These are phyloP conservation scores for Drosophila guanche DNA, from an alignment of 1,140 invertebrate species.

Conservation along the genomic window DNA sequence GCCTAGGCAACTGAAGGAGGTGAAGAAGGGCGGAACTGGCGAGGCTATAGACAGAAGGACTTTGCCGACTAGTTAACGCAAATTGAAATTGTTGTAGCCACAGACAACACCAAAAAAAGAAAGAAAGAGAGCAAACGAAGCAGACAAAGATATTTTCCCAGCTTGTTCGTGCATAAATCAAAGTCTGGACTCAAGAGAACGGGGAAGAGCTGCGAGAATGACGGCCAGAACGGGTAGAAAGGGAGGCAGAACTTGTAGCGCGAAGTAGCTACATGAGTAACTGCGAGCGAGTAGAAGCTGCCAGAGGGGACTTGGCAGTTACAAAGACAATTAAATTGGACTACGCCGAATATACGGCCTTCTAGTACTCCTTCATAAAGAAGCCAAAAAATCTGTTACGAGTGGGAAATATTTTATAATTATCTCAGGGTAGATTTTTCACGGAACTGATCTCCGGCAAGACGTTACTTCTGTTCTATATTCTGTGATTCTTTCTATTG, in stretches of 20 bases:
- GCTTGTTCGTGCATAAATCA: constrained; percentile 64
- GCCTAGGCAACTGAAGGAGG: not conserved
- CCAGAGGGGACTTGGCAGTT: constrained; percentile 31
- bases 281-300: not conserved
- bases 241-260: not conserved
- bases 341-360: constrained; percentile 36
- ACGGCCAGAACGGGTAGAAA: not conserved
- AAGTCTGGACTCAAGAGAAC: constrained; percentile 29
- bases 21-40: not conserved
- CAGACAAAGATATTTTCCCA: constrained; percentile 39
- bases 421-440: too few relatives aligned
- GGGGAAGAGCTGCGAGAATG: not conserved
- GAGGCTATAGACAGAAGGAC: constrained; percentile 9
- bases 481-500: too few relatives aligned
- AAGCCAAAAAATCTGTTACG: not conserved
- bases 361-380: constrained; percentile 22
- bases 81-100: constrained; percentile 61
- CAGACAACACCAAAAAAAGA: constrained; percentile 30
- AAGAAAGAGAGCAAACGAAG: not conserved
- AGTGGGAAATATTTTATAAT: too few relatives aligned
- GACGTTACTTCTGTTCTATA: too few relatives aligned
- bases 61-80: constrained; percentile 59
- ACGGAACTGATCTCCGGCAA: too few relatives aligned
- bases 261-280: too few relatives aligned
- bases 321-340: constrained; percentile 56